Evolutionary conservation across 2,113 vertebrate species (phyloP).

Genomic region (Marcusenius ussheri): DNA sequence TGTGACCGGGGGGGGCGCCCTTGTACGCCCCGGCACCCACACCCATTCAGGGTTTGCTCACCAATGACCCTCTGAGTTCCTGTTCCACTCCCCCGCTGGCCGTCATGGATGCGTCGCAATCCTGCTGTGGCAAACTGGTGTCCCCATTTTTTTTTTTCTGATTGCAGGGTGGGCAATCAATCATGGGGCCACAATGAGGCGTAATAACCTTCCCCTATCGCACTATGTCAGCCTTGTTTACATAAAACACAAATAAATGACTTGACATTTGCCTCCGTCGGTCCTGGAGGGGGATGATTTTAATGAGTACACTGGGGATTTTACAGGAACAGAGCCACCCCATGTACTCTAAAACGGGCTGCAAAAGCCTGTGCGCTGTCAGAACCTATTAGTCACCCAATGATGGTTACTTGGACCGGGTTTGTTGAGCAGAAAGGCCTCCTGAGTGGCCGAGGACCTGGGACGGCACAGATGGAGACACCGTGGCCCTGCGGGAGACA

Average conservation of each 20-base stretch:
- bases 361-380: conserved; percentile 31
- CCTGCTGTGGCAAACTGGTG: conserved; percentile 12
- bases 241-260: conserved; percentile 46
- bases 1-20: neutral
- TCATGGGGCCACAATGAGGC: conserved; percentile 39
- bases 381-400: conserved; percentile 46
- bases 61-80: neutral
- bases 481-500: neutral
- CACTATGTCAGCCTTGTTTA: conserved; percentile 46
- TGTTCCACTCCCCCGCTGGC: neutral
- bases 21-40: neutral
- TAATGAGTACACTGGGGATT: conserved; percentile 20
- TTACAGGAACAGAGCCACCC: conserved; percentile 16
- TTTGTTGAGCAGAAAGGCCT: conserved; percentile 46
- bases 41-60: neutral
- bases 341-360: neutral
- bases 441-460: conserved; percentile 43
- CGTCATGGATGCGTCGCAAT: neutral
- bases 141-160: conserved; percentile 24
- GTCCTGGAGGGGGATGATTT: neutral
- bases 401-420: conserved; percentile 49
- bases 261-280: conserved; percentile 43
- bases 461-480: conserved; percentile 33
- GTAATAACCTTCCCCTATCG: conserved; percentile 46
- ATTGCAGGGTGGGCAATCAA: conserved; percentile 39